Evolutionary conservation across 1,140 invertebrate genomes (phyloP).

Genomic region (Zaprionus ornatus): DNA sequence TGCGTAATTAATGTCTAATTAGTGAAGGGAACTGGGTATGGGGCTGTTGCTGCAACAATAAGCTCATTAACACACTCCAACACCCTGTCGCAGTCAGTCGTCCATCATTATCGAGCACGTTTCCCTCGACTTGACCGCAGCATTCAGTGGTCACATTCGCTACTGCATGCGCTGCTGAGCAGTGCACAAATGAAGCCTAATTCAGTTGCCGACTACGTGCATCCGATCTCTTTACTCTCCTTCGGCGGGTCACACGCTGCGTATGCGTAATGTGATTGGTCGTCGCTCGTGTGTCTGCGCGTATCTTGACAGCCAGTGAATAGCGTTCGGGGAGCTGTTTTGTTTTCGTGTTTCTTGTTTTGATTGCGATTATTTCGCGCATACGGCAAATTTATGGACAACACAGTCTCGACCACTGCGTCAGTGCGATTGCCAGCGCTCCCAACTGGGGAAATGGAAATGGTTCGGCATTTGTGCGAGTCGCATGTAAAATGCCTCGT

Average conservation of each 20-base stretch:
- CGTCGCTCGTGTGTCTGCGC: not conserved
- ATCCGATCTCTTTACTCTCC: not conserved
- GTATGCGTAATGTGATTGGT: constrained; percentile 67
- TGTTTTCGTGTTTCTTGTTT: constrained; percentile 35
- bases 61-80: constrained; percentile 14
- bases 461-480: constrained; percentile 9
- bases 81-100: not conserved
- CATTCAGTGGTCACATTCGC: constrained; percentile 25
- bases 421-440: too few species aligned
- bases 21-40: not conserved
- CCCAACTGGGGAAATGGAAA: constrained; percentile 4
- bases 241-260: constrained; percentile 35
- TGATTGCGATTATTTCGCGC: constrained; percentile 55
- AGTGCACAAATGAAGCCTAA: constrained; percentile 55
- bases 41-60: constrained; percentile 12
- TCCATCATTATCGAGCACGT: constrained; percentile 39
- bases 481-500: not conserved
- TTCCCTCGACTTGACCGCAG: constrained; percentile 28
- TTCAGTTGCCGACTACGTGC: constrained; percentile 40
- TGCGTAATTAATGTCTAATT: constrained; percentile 55
- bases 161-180: constrained; percentile 29
- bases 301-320: constrained; percentile 37
- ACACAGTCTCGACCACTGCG: constrained; percentile 19
- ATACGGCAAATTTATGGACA: constrained; percentile 38
- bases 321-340: constrained; percentile 43